Evolutionary conservation across 1,140 invertebrate species (phyloP).

Genomic region (Caenorhabditis inopinata): DNA sequence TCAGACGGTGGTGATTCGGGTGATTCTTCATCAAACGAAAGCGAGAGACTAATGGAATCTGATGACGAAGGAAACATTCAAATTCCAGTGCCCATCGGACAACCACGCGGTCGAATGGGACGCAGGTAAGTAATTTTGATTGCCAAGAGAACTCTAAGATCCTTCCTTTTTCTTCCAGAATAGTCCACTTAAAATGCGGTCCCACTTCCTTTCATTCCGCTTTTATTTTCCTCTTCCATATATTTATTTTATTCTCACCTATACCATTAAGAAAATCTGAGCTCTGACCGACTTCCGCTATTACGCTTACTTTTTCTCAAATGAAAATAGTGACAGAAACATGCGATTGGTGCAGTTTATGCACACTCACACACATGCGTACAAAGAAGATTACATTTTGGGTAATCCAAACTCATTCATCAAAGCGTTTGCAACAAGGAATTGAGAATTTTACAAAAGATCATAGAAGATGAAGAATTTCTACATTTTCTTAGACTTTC

Average conservation of each 20-base stretch:
- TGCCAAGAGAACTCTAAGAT: background rate
- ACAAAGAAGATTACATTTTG: constrained; percentile 27
- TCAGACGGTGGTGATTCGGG: constrained; percentile 47
- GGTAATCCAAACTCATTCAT: constrained; percentile 31
- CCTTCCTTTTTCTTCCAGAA: background rate
- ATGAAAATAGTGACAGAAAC: constrained; percentile 32
- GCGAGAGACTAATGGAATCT: constrained; percentile 49
- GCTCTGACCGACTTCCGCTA: constrained; percentile 9
- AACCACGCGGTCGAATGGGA: constrained; percentile 44
- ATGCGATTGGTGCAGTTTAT: background rate
- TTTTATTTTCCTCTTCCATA: background rate
- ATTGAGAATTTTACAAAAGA: background rate
- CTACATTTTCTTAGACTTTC: background rate
- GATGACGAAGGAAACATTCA: constrained; percentile 52
- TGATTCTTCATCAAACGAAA: constrained; percentile 44
- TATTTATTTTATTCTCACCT: background rate
- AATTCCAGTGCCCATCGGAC: constrained; percentile 45
- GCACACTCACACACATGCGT: background rate
- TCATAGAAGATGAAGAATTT: background rate
- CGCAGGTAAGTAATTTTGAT: constrained; percentile 50
- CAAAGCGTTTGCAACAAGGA: constrained; percentile 18
- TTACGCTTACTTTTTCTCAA: background rate
- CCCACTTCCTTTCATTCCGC: background rate
- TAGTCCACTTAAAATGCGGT: too few relatives aligned
- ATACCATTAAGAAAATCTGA: background rate